These are phyloP conservation scores for Agelaius phoeniceus DNA, from an alignment of 2,113 vertebrate genomes.

Conservation along the genomic window DNA sequence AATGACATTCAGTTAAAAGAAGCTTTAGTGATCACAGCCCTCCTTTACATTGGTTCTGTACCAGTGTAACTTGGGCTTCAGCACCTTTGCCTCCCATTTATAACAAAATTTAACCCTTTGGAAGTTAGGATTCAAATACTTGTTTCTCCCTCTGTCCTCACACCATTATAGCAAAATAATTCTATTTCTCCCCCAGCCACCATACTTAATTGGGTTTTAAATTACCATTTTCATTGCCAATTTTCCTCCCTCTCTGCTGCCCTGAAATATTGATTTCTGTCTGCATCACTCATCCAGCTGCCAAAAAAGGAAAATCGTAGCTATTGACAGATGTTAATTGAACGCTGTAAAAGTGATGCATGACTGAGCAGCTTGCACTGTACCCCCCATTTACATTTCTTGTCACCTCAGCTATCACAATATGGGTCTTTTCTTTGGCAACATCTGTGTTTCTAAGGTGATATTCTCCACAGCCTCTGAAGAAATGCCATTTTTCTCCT, in stretches of 20 bases:
- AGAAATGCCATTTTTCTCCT: neutral
- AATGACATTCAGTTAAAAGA: neutral
- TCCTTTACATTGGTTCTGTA: neutral
- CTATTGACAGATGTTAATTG: constrained; percentile 53
- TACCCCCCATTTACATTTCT: neutral
- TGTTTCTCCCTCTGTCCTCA: neutral
- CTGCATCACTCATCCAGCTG: neutral
- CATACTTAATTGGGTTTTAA: constrained; percentile 39
- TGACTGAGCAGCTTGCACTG: neutral
- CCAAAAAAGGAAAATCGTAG: constrained; percentile 48
- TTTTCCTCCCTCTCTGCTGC: neutral
- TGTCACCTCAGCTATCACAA: neutral
- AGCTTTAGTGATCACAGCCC: neutral
- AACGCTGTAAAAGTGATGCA: constrained; percentile 1
- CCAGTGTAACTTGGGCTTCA: neutral
- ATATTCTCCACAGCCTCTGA: constrained; percentile 8
- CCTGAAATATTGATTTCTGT: constrained; percentile 12
- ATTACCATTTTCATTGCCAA: neutral
- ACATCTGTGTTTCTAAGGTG: constrained; percentile 10
- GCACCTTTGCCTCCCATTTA: neutral
- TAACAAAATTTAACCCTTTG: neutral
- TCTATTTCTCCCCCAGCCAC: neutral
- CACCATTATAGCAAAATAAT: neutral
- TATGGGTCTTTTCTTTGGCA: neutral
- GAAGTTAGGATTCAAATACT: neutral